Conservation (phyloP, 2,113 vertebrate species). For the Hippocampus comes region DNA sequence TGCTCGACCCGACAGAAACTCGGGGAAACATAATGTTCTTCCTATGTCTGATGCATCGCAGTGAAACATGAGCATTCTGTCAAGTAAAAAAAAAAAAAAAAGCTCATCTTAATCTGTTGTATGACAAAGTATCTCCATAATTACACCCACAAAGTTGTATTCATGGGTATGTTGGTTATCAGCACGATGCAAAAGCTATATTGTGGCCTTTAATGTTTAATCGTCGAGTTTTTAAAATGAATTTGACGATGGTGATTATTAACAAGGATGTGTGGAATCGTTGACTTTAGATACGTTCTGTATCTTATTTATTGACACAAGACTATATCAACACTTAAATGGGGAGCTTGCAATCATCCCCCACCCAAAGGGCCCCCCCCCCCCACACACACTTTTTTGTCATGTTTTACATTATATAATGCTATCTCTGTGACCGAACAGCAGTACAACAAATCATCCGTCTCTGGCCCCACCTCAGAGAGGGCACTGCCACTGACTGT, state of each 20-base stretch:
- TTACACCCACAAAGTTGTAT: not conserved
- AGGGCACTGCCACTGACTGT: too few species aligned
- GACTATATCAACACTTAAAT: too few species aligned
- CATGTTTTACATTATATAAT: too few species aligned
- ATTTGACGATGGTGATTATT: not conserved
- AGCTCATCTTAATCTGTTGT: not conserved
- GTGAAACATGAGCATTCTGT: not conserved
- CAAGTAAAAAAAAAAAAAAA: not conserved
- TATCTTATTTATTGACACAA: not conserved
- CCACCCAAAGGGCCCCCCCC: too few species aligned
- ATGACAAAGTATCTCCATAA: not conserved
- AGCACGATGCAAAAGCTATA: not conserved
- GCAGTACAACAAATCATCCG: too few species aligned
- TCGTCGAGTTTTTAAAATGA: not conserved
- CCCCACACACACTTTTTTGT: too few species aligned
- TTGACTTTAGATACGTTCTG: not conserved
- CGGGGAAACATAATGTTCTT: constrained; percentile 41
- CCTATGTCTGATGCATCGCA: not conserved
- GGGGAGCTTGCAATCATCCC: too few species aligned
- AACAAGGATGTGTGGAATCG: not conserved
- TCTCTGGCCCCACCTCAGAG: too few species aligned
- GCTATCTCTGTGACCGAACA: too few species aligned
- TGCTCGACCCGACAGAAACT: constrained; percentile 60
- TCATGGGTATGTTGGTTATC: not conserved
- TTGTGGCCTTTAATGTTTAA: not conserved